phyloP scores from a whole-genome alignment of 2,888 invertebrate genomes.

The Boloria euphrosyne region DNA sequence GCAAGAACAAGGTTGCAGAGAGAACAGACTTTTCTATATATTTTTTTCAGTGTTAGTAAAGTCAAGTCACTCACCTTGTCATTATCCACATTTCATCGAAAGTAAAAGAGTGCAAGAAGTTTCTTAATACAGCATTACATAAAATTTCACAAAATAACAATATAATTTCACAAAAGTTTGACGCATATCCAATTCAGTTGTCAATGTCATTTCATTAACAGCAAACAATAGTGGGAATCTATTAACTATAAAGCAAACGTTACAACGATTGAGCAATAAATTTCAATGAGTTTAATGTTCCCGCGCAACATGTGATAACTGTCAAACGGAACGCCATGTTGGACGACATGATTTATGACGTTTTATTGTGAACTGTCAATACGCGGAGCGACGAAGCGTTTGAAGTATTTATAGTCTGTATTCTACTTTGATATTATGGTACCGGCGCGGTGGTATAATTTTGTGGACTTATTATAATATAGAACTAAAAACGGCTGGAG shows the following conservation, averaged over 20 bases:
- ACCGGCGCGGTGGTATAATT: constrained; percentile 10
- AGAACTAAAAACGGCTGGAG: not conserved
- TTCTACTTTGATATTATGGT: constrained; percentile 8
- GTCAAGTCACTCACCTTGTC: no score
- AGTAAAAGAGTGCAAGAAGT: no score
- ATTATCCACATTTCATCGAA: no score
- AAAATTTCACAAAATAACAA: no score
- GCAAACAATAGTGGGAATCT: constrained; percentile 65
- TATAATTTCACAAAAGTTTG: no score
- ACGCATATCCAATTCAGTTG: constrained; percentile 24
- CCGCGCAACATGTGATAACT: constrained; percentile 77
- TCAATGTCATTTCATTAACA: constrained; percentile 42
- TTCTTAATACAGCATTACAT: no score
- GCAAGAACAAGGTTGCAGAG: no score
- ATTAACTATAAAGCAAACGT: constrained; percentile 60
- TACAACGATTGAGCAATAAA: constrained; percentile 78
- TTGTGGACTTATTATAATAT: not conserved
- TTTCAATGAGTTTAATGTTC: constrained; percentile 81
- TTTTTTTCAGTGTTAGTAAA: no score
- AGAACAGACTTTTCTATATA: no score
- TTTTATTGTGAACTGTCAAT: constrained; percentile 71
- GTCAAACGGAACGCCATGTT: constrained; percentile 76
- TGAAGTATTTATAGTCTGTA: constrained; percentile 23
- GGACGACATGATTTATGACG: constrained; percentile 76
- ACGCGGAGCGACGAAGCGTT: constrained; percentile 42